Percentiles rank a stretch among this genome's conserved stretches.
These are phyloP conservation scores for Byasa hedistus DNA, from an alignment of 2,888 invertebrate species.

Conservation along the genomic window DNA sequence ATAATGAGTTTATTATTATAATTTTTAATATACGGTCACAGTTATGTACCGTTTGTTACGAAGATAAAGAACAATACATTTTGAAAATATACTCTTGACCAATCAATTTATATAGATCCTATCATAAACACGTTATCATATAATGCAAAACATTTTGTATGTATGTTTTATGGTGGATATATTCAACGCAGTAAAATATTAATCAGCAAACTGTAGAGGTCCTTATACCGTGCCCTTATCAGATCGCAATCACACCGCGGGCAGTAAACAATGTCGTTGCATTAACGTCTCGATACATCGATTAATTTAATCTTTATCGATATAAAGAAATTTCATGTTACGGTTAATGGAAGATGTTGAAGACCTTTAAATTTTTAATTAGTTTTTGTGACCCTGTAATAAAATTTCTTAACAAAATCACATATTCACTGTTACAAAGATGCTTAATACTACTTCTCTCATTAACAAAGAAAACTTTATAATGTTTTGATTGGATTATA, in stretches of 20 bases:
- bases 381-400: background rate
- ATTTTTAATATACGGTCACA: no score
- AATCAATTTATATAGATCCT: background rate
- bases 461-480: background rate
- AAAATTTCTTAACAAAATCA: no score
- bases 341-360: background rate
- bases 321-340: conserved; percentile 12
- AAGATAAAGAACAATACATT: no score
- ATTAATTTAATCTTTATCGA: conserved; percentile 22
- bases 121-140: background rate
- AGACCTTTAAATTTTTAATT: background rate
- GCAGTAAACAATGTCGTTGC: conserved; percentile 21
- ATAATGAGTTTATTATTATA: no score
- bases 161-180: conserved; percentile 2
- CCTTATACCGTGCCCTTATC: conserved; percentile 10
- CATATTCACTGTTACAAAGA: no score
- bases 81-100: no score
- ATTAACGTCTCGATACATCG: conserved; percentile 15
- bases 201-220: conserved; percentile 13
- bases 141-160: background rate
- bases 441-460: background rate
- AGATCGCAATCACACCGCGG: conserved; percentile 11
- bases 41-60: no score
- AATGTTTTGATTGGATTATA: background rate
- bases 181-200: background rate